Conservation (phyloP, 1,140 invertebrate species). For the Pachypsylla venusta region DNA sequence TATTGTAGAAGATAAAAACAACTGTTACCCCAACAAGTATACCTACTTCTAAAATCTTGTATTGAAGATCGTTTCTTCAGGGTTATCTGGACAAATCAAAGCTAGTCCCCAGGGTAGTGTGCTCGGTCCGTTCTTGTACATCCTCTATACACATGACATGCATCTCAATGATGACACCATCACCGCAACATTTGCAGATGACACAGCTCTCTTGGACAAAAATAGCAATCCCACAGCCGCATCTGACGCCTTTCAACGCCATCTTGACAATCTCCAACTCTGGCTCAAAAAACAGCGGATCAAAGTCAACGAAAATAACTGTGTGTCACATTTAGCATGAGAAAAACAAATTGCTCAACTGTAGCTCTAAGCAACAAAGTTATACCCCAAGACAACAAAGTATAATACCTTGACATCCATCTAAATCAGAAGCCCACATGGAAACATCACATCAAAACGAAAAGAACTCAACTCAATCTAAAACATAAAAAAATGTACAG, state of each 20-base stretch:
- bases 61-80: not conserved
- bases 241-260: constrained; percentile 21
- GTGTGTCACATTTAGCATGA: too few relatives aligned
- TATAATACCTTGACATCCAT: too few relatives aligned
- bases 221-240: constrained; percentile 16
- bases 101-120: constrained; percentile 28
- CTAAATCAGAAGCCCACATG: too few relatives aligned
- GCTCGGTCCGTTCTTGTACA: constrained; percentile 24
- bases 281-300: constrained; percentile 24
- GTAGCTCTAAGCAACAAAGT: too few relatives aligned
- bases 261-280: constrained; percentile 16
- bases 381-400: too few relatives aligned
- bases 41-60: constrained; percentile 12
- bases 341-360: too few relatives aligned
- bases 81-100: too few relatives aligned
- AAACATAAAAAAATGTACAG: too few relatives aligned
- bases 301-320: too few relatives aligned
- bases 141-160: constrained; percentile 26
- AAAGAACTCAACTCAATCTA: too few relatives aligned
- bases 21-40: constrained; percentile 1
- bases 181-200: constrained; percentile 26
- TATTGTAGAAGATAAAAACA: constrained; percentile 12
- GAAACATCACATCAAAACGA: too few relatives aligned
- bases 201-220: constrained; percentile 22
- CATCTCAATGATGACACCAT: constrained; percentile 19